These are phyloP conservation scores for Varanus komodoensis DNA, from an alignment of 2,113 vertebrate genomes.

Conservation along the genomic window DNA sequence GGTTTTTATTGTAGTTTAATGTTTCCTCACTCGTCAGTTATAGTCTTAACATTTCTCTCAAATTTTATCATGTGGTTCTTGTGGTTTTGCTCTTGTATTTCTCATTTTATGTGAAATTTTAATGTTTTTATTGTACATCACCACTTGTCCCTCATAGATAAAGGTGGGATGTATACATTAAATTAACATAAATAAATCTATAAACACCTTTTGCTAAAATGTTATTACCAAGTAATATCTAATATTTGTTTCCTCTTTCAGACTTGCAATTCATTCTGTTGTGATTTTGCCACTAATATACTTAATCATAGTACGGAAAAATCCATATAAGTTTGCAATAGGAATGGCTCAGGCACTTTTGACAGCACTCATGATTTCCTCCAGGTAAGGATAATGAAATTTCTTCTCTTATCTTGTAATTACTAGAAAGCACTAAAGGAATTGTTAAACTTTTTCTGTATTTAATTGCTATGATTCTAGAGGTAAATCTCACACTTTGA, in stretches of 20 bases:
- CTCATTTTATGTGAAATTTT: too few relatives aligned
- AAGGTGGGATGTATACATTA: too few relatives aligned
- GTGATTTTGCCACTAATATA: slow-evolving; percentile 92
- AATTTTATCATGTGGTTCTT: too few relatives aligned
- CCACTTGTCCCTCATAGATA: too few relatives aligned
- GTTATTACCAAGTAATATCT: slow-evolving; percentile 53
- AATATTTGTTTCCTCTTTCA: slow-evolving; percentile 68
- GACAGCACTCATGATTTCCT: slow-evolving; percentile 94
- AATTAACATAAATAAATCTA: background rate
- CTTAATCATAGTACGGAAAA: slow-evolving; percentile 92
- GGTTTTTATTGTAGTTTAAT: too few relatives aligned
- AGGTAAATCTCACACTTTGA: background rate
- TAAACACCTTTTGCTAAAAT: slow-evolving; percentile 1
- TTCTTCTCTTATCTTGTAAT: slow-evolving; percentile 12
- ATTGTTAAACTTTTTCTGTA: background rate
- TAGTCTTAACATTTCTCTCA: too few relatives aligned
- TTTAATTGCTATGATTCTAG: slow-evolving; percentile 27
- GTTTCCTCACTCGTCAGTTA: too few relatives aligned
- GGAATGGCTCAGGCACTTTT: slow-evolving; percentile 97
- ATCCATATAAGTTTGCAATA: slow-evolving; percentile 90
- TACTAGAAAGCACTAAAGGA: background rate
- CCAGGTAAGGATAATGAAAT: slow-evolving; percentile 79
- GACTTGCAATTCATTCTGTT: slow-evolving; percentile 90
- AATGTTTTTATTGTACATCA: too few relatives aligned
- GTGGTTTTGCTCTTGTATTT: too few relatives aligned